These are phyloP conservation scores for Macropodus opercularis DNA, from an alignment of 2,797 vertebrate genomes.

Conservation along the genomic window DNA sequence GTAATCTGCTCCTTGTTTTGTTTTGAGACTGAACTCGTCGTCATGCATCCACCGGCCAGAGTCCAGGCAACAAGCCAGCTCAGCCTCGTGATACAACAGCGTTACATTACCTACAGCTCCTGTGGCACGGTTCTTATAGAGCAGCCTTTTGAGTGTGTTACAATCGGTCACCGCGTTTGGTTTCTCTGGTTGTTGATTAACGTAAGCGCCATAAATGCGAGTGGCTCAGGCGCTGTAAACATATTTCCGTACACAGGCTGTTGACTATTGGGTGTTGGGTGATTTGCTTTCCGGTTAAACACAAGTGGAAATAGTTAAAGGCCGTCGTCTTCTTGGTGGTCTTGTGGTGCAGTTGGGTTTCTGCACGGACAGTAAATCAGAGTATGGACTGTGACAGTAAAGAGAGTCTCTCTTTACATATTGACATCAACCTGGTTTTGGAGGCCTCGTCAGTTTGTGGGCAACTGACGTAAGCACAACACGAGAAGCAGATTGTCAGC, in stretches of 20 bases:
- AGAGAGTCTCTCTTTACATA: slow-evolving; percentile 5
- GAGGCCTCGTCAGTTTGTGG: slow-evolving; percentile 1
- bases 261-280: slow-evolving; percentile 31
- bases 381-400: slow-evolving; percentile 26
- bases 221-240: slow-evolving; percentile 16
- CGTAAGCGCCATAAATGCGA: slow-evolving; percentile 48
- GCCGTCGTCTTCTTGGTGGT: slow-evolving; percentile 50
- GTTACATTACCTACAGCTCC: slow-evolving; percentile 6
- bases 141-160: slow-evolving; percentile 7
- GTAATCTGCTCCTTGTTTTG: background rate
- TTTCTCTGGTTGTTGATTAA: slow-evolving; percentile 58
- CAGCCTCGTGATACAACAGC: slow-evolving; percentile 23
- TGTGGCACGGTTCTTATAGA: slow-evolving; percentile 20
- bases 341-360: slow-evolving; percentile 33
- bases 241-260: slow-evolving; percentile 13
- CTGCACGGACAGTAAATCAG: slow-evolving; percentile 34
- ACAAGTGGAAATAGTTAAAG: slow-evolving; percentile 58
- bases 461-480: slow-evolving; percentile 15
- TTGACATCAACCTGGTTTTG: slow-evolving; percentile 15
- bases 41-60: slow-evolving; percentile 3
- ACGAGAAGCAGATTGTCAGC: slow-evolving; percentile 1
- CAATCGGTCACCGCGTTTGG: slow-evolving; percentile 2
- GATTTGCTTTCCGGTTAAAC: slow-evolving; percentile 23
- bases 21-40: background rate
- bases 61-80: slow-evolving; percentile 2